Conservation (phyloP, 64 coral and sea anemone genomes). For the Pocillopora verrucosa region DNA sequence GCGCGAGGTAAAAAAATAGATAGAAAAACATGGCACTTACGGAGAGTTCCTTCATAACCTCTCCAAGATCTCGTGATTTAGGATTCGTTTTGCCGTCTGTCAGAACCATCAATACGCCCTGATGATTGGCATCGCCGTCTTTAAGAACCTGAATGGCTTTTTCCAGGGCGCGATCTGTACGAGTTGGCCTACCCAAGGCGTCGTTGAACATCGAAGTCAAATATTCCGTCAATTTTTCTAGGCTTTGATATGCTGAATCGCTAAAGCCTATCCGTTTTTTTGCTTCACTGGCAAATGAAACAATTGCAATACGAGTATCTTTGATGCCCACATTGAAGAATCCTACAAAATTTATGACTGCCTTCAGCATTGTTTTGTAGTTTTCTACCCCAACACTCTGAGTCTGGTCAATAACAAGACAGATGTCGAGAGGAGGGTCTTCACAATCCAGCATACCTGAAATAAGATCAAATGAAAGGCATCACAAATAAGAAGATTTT, state of each 20-base stretch:
- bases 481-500: neutral
- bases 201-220: neutral
- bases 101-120: neutral
- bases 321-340: neutral
- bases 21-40: too few relatives aligned
- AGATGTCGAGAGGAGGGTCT: neutral
- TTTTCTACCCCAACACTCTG: neutral
- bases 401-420: constrained; percentile 7
- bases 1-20: too few relatives aligned
- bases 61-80: neutral
- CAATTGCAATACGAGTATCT: neutral
- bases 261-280: neutral
- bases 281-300: neutral
- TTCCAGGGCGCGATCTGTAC: neutral
- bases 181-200: neutral
- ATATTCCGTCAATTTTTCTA: neutral
- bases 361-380: neutral
- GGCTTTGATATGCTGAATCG: neutral
- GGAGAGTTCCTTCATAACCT: neutral
- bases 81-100: neutral
- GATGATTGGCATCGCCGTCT: neutral
- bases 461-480: neutral
- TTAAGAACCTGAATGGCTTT: neutral
- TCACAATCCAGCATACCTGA: neutral
- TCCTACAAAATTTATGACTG: neutral